Base-by-base conservation (phyloP, 2,888 invertebrate genomes). In the Theretra japonica region DNA sequence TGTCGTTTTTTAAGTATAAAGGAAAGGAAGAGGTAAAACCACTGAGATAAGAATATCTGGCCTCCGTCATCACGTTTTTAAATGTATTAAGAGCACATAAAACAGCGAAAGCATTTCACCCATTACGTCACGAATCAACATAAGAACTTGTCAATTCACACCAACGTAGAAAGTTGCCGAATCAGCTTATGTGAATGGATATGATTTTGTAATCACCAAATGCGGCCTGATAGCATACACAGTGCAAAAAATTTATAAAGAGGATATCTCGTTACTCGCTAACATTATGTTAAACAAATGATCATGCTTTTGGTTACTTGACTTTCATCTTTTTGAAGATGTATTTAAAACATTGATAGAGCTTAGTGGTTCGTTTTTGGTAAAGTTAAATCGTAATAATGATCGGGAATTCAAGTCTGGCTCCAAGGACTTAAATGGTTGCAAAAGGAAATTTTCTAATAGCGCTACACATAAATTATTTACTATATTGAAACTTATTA, bases 111-210 rank as follows among this genome's bases (percentile, higher is more conserved):
- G 53, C 17, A 53, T 53, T 53, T 53, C n/a, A 53, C 53, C 15
- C 53, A 53, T 53, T 53, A 53, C 53, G 53, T 53, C 53, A 53
- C 53, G 53, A n/a, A 53, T 53, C 5, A 53, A n/a, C 53, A n/a
- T 53, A 53, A 53, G n/a, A 53, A 53, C 53, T 53, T 53, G 53
- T 53, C 53, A 53, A 53, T n/a, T n/a, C 53, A 53, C 53, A 53
- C 41, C 41, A 41, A n/a, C n/a, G 53, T 53, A 53, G 53, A 53
- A 53, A 53, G 53, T 53, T n/a, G 53, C 53, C 53, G 53, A 17
- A 53, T 53, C 53, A n/a, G 53, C 53, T n/a, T 17, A 19, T n/a
- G 6, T 53, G 53, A 53, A 53, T 53, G 53, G 53, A 53, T n/a
- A 53, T 53, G 19, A 15, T 53, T 41, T 41, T 41, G 17, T 53